Percentiles rank a stretch among this genome's conserved stretches.
phyloP scores from a whole-genome alignment of 2,888 invertebrate species.

The Tipula vernalis region DNA sequence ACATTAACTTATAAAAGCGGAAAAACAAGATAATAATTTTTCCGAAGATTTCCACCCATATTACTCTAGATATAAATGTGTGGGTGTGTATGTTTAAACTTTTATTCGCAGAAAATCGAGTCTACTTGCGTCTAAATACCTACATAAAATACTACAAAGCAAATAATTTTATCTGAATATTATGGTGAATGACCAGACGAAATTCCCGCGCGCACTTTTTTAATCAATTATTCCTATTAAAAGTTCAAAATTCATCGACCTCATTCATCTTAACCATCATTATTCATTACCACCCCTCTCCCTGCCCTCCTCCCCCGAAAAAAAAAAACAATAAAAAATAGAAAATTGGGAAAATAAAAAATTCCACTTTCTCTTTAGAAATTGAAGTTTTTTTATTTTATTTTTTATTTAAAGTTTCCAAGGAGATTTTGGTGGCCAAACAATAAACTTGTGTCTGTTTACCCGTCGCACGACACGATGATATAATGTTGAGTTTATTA shows the following conservation, averaged over 20 bases:
- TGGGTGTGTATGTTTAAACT: neutral
- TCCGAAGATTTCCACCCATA: neutral
- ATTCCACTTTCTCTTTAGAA: neutral
- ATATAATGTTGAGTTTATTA: neutral
- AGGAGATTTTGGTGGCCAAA: neutral
- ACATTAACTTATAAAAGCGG: neutral
- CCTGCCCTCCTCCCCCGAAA: neutral
- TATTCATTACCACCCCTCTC: too few species aligned
- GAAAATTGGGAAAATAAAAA: neutral
- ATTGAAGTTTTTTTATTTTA: neutral
- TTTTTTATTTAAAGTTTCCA: neutral
- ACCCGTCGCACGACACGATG: neutral
- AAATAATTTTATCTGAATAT: neutral
- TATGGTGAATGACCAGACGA: neutral
- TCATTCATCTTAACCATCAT: neutral
- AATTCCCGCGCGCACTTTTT: neutral
- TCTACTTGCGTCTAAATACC: neutral
- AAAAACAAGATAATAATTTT: constrained; percentile 4
- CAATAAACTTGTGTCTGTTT: neutral
- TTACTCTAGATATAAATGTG: neutral
- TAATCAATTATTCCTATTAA: neutral
- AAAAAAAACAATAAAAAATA: neutral
- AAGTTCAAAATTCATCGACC: neutral
- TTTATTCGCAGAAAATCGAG: neutral
- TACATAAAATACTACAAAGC: neutral